These are phyloP conservation scores for Atherix ibis DNA, from an alignment of 2,888 invertebrate genomes.

Conservation along the genomic window DNA sequence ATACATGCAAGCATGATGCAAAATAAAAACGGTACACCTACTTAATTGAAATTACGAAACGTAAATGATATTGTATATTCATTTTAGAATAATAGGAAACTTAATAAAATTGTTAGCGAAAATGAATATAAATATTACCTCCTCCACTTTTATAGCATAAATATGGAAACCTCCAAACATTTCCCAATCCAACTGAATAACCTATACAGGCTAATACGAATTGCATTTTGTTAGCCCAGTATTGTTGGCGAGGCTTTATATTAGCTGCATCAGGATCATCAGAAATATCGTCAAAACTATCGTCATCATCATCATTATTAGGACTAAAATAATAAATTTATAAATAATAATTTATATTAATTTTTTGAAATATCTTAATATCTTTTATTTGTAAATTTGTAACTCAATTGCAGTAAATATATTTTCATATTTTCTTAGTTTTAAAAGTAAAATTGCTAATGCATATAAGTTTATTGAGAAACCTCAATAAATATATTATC, in stretches of 20 bases:
- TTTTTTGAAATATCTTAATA: not conserved
- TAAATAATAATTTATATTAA: not conserved
- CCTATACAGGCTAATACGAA: slow-evolving; percentile 80
- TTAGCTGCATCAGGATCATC: slow-evolving; percentile 52
- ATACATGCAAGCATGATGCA: too few species aligned
- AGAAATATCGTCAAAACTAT: slow-evolving; percentile 55
- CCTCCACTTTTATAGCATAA: slow-evolving; percentile 82
- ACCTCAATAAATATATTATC: too few species aligned
- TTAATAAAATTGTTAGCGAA: too few species aligned
- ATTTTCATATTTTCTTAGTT: too few species aligned
- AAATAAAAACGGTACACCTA: too few species aligned
- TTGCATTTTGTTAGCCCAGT: slow-evolving; percentile 80
- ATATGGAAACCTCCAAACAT: slow-evolving; percentile 87
- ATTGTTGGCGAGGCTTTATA: slow-evolving; percentile 60
- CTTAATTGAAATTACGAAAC: too few species aligned
- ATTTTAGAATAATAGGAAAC: too few species aligned
- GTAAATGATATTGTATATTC: too few species aligned
- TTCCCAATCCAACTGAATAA: slow-evolving; percentile 77
- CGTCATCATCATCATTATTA: slow-evolving; percentile 61
- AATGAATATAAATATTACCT: slow-evolving; percentile 43
- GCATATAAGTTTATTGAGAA: too few species aligned
- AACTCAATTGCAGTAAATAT: too few species aligned
- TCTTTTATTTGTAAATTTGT: too few species aligned
- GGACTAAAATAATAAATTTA: slow-evolving; percentile 47
- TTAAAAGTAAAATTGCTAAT: too few species aligned